These are phyloP conservation scores for Leucoma salicis DNA, from an alignment of 2,888 invertebrate genomes.

Conservation along the genomic window DNA sequence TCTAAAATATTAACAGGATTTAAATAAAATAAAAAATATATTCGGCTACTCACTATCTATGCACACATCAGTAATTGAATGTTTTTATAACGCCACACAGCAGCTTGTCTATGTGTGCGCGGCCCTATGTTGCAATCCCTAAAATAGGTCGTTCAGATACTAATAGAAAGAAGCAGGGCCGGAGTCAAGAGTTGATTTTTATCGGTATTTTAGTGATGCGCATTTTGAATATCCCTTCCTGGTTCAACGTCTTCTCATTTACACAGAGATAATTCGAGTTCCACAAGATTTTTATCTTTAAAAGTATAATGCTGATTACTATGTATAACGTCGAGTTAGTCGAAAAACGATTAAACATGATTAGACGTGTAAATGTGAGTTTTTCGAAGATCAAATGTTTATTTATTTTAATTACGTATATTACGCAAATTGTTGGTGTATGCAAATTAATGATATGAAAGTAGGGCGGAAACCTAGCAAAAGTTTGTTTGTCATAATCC, in stretches of 20 bases:
- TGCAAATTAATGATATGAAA: too few species aligned
- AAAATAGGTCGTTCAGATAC: slow-evolving; percentile 75
- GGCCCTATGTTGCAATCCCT: slow-evolving; percentile 79
- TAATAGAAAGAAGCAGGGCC: slow-evolving; percentile 76
- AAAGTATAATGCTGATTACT: neutral
- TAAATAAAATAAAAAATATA: slow-evolving; percentile 22
- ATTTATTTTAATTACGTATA: too few species aligned
- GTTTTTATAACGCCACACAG: slow-evolving; percentile 24
- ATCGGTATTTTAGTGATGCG: slow-evolving; percentile 29
- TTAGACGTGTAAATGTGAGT: too few species aligned
- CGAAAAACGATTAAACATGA: too few species aligned
- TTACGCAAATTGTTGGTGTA: too few species aligned
- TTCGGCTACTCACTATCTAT: slow-evolving; percentile 31
- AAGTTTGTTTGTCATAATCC: too few species aligned
- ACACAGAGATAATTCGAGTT: slow-evolving; percentile 4
- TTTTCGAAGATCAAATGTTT: too few species aligned
- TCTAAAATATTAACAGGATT: slow-evolving; percentile 12
- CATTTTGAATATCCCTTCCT: slow-evolving; percentile 27
- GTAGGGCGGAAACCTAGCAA: too few species aligned
- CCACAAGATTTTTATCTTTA: neutral
- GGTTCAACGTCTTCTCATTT: slow-evolving; percentile 24
- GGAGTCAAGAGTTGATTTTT: slow-evolving; percentile 36
- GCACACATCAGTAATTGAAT: slow-evolving; percentile 17
- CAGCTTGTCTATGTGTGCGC: slow-evolving; percentile 37
- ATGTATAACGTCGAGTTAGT: too few species aligned